phyloP scores from a whole-genome alignment of 2,888 invertebrate genomes.

The Melanargia galathea region DNA sequence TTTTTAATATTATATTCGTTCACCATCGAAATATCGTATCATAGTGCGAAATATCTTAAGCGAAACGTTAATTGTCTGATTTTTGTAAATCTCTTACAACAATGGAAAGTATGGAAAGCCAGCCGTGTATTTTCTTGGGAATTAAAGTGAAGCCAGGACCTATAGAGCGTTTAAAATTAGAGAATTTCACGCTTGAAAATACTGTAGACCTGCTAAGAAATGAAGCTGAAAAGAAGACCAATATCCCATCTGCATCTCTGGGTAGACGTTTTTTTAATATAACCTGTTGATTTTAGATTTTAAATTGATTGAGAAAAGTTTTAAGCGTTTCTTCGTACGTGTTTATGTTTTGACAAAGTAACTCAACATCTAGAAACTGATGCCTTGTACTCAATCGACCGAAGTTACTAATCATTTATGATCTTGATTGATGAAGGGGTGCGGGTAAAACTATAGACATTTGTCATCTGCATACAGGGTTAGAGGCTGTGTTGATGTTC shows the following conservation, averaged over 20 bases:
- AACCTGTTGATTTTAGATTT: background rate
- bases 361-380: too few relatives aligned
- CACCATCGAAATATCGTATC: background rate
- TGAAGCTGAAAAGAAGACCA: constrained; percentile 81
- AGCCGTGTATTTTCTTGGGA: constrained; percentile 67
- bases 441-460: too few relatives aligned
- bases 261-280: constrained; percentile 67
- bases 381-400: too few relatives aligned
- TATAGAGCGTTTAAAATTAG: constrained; percentile 73
- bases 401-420: too few relatives aligned
- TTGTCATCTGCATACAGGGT: too few relatives aligned
- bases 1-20: too few relatives aligned
- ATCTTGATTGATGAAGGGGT: too few relatives aligned
- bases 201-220: constrained; percentile 83
- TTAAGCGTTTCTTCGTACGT: too few relatives aligned
- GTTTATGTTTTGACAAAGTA: too few relatives aligned
- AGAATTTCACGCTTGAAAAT: constrained; percentile 83
- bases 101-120: constrained; percentile 56
- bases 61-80: background rate
- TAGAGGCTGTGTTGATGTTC: too few relatives aligned
- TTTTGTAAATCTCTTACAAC: background rate
- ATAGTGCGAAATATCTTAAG: too few relatives aligned
- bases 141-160: constrained; percentile 76
- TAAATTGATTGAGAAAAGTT: background rate
- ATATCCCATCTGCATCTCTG: constrained; percentile 80